phyloP scores from a whole-genome alignment of 2,113 vertebrate species.

The Laticauda laticaudata region DNA sequence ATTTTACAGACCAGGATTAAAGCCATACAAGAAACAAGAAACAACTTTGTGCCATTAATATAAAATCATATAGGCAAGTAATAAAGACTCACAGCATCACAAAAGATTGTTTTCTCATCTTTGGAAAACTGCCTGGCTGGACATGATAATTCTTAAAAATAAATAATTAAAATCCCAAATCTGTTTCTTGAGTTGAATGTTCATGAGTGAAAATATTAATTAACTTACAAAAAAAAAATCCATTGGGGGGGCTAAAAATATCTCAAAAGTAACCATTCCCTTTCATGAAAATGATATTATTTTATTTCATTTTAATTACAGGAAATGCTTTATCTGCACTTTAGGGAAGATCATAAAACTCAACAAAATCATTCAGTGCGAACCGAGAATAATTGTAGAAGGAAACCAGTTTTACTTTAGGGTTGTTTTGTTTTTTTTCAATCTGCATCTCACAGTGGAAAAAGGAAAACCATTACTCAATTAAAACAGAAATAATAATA shows the following conservation, averaged over 20 bases:
- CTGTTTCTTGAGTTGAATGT: neutral
- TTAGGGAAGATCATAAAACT: constrained; percentile 31
- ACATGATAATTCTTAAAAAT: neutral
- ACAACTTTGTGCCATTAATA: neutral
- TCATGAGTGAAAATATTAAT: neutral
- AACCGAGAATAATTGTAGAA: constrained; percentile 29
- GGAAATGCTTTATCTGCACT: constrained; percentile 38
- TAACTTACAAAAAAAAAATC: neutral
- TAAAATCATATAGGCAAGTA: neutral
- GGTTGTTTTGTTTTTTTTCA: constrained; percentile 23
- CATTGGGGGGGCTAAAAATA: neutral
- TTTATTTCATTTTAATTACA: constrained; percentile 30
- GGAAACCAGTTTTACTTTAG: neutral
- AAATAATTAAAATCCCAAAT: neutral
- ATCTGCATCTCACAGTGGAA: constrained; percentile 9
- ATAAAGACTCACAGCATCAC: neutral
- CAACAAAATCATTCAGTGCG: constrained; percentile 39
- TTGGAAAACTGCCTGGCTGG: neutral
- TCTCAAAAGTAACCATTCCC: neutral
- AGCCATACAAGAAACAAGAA: neutral
- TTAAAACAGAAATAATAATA: constrained; percentile 27
- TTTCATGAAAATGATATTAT: neutral
- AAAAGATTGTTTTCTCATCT: neutral
- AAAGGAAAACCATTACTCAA: constrained; percentile 19
- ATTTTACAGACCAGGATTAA: neutral